Base-by-base conservation (phyloP, 1,140 invertebrate genomes). In the Ips nitidus region DNA sequence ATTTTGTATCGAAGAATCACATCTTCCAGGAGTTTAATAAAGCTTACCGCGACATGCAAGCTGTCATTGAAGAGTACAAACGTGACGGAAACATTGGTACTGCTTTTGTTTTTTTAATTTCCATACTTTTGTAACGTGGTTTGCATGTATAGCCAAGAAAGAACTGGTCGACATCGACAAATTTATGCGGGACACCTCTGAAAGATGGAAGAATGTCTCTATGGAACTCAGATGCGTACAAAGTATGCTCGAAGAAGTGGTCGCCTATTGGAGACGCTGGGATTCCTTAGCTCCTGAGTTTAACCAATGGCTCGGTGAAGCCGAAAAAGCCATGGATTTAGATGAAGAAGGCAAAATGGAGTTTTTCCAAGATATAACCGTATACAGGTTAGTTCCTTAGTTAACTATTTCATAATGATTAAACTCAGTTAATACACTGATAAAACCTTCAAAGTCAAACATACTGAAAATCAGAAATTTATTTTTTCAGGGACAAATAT, bases 21-120 rank as follows among this genome's bases (percentile, higher is more conserved):
- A 92, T 98, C 75, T 95, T 97, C 83, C 92, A 96, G 80, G 94
- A 95, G 82, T 97, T 97, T 82, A 93, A 96, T 76, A 94, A 93
- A 83, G 93, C 94, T 36, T 95, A 91, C 77, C 83, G 91, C 69
- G 93, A 97, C 77, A 94, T 96, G 87, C 93, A 95, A 81, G 91
- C 94, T 77, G 91, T 95, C 52, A 90, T 93, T 42, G 93, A 96
- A 52, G 92, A 94, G 75, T 97, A 95, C 77, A 96, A 95, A 83
- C 87, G 88, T 73, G 91, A 94, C 52, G 91, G 91, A 72, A 88
- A 91, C 81, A 86, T 94, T 58, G 88, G 91, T 85, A 85, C n/a
- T 55, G 37, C 2, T 1, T 37, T 37, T 38, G 0, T 43, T 42
- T 5, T 22, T 39, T 41, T 37, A 56, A 57, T 39, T 71, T 56